phyloP scores from a whole-genome alignment of 2,888 invertebrate species.

The Seira ritae region DNA sequence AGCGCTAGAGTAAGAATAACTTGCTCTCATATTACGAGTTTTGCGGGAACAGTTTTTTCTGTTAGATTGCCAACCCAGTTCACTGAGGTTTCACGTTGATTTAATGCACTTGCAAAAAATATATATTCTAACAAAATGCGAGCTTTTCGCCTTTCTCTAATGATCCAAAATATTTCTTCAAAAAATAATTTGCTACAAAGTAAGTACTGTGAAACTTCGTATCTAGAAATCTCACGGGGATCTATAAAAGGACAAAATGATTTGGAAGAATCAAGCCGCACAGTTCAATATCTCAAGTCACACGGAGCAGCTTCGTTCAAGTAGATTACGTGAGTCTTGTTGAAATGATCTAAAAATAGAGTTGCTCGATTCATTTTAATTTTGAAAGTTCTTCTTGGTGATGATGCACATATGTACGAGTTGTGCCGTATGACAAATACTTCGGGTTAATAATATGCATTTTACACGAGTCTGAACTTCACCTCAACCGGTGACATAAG shows the following conservation, averaged over 20 bases:
- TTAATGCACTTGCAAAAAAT: background rate
- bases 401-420: background rate
- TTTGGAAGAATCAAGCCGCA: no score
- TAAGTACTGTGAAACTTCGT: background rate
- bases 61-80: background rate
- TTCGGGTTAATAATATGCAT: background rate
- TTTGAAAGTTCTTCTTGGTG: background rate
- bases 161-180: background rate
- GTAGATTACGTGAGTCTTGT: no score
- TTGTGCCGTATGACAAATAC: background rate
- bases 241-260: constrained; percentile 2
- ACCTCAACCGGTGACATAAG: background rate
- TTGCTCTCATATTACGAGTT: background rate
- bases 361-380: background rate
- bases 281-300: no score
- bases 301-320: no score
- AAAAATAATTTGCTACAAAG: background rate
- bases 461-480: background rate
- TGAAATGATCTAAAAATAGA: background rate
- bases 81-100: background rate
- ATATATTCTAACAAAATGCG: background rate
- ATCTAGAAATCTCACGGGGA: background rate
- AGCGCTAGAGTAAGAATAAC: constrained; percentile 7
- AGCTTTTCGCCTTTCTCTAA: background rate
- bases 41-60: background rate